phyloP scores from a whole-genome alignment of 2,113 vertebrate species.

The Erythrolamprus reginae region DNA sequence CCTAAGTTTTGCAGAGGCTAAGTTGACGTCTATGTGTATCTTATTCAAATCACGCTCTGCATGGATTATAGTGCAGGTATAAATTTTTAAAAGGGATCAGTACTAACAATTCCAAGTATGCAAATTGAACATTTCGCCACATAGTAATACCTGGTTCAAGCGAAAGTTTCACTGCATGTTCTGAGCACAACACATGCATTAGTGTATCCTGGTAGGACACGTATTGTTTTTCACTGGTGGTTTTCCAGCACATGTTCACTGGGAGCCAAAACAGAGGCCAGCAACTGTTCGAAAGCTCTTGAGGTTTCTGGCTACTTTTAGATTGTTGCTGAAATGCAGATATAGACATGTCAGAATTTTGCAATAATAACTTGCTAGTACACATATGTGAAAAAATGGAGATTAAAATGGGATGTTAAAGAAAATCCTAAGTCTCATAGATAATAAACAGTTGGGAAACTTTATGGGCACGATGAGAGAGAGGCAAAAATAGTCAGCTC shows the following conservation, averaged over 20 bases:
- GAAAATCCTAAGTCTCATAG: background rate
- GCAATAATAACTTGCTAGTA: background rate
- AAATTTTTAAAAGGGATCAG: slow-evolving; percentile 20
- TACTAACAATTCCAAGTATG: background rate
- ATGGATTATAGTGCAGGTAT: slow-evolving; percentile 33
- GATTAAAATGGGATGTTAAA: background rate
- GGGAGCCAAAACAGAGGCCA: accelerated
- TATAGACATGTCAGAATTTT: slow-evolving; percentile 9
- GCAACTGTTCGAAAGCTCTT: background rate
- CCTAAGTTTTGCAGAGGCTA: slow-evolving; percentile 70
- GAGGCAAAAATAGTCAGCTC: background rate
- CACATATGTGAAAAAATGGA: background rate
- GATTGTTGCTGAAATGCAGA: slow-evolving; percentile 48
- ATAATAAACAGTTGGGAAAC: too few relatives aligned
- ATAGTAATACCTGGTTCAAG: slow-evolving; percentile 65
- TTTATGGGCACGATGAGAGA: background rate
- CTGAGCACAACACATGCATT: slow-evolving; percentile 69
- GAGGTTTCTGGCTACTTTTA: slow-evolving; percentile 32
- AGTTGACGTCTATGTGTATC: slow-evolving; percentile 72
- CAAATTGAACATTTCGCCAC: background rate
- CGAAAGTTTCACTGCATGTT: slow-evolving; percentile 56
- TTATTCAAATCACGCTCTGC: slow-evolving; percentile 69
- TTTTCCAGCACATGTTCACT: accelerated
- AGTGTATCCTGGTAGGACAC: slow-evolving; percentile 48
- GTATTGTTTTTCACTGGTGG: slow-evolving; percentile 46